Conservation (phyloP, 2,797 vertebrate genomes). For the Salarias fasciatus region DNA sequence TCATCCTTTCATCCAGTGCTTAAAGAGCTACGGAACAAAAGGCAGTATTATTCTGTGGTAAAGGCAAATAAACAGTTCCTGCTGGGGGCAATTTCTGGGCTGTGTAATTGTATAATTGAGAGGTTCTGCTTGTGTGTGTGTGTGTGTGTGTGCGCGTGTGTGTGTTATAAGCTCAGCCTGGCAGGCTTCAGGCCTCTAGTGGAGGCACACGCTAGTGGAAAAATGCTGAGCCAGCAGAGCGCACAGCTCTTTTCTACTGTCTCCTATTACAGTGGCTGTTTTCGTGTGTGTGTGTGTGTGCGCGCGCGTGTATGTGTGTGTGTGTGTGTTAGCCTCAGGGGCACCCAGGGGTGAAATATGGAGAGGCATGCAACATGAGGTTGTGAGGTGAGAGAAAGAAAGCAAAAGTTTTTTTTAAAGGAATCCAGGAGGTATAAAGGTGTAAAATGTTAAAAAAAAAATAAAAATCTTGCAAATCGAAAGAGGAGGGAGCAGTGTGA, state of each 20-base stretch:
- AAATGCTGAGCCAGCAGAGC: constrained; percentile 77
- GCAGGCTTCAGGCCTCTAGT: constrained; percentile 50
- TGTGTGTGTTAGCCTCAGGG: constrained; percentile 73
- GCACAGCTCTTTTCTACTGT: constrained; percentile 67
- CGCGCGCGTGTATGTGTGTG: too few relatives aligned
- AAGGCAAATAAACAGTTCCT: constrained; percentile 78
- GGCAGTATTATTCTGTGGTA: constrained; percentile 65
- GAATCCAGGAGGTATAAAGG: constrained; percentile 34
- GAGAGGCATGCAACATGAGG: constrained; percentile 69
- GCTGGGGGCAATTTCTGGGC: constrained; percentile 72
- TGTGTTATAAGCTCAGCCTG: constrained; percentile 33
- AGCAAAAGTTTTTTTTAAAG: too few relatives aligned
- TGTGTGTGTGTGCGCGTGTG: constrained; percentile 34
- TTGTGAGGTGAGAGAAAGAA: constrained; percentile 45
- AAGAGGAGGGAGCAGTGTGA: constrained; percentile 10
- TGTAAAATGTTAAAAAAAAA: constrained; percentile 17
- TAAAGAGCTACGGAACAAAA: constrained; percentile 69
- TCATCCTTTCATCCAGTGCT: constrained; percentile 61
- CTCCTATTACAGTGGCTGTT: constrained; percentile 75
- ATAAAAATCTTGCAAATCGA: not conserved
- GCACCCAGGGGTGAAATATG: constrained; percentile 77
- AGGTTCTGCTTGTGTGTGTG: constrained; percentile 57
- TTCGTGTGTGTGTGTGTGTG: too few relatives aligned
- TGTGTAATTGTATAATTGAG: constrained; percentile 81
- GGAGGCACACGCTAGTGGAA: constrained; percentile 61